These are phyloP conservation scores for Hymenochirus boettgeri DNA, from an alignment of 2,113 vertebrate genomes.

Conservation along the genomic window DNA sequence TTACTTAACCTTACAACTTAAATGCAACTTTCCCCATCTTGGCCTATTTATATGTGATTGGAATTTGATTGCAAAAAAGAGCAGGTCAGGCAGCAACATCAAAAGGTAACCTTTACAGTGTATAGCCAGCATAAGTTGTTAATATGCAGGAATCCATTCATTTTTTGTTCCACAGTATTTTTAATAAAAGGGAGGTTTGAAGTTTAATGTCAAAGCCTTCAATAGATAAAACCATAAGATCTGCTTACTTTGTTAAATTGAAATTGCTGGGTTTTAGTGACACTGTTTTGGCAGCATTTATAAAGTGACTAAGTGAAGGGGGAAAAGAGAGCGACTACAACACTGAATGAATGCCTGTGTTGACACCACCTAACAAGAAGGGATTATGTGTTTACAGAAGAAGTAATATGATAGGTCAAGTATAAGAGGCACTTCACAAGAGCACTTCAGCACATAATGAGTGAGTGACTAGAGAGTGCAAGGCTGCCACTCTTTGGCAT, in stretches of 20 bases:
- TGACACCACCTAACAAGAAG: constrained; percentile 93
- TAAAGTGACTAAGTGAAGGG: constrained; percentile 61
- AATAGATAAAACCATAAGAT: constrained; percentile 53
- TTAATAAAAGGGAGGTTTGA: too few species aligned
- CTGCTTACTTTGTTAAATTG: constrained; percentile 81
- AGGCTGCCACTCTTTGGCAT: constrained; percentile 83
- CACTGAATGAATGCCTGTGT: constrained; percentile 79
- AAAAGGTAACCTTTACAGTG: too few species aligned
- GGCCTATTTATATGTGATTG: too few species aligned
- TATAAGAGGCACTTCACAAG: constrained; percentile 83
- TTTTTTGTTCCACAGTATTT: too few species aligned
- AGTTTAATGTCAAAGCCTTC: too few species aligned
- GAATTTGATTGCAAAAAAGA: too few species aligned
- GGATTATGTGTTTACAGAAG: constrained; percentile 97
- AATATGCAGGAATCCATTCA: too few species aligned
- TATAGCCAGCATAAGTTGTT: too few species aligned
- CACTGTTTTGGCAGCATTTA: constrained; percentile 79
- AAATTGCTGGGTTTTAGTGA: constrained; percentile 78
- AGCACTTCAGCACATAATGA: constrained; percentile 88
- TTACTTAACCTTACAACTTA: too few species aligned
- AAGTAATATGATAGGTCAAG: constrained; percentile 94
- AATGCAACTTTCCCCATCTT: too few species aligned
- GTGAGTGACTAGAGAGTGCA: constrained; percentile 86
- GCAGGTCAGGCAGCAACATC: too few species aligned
- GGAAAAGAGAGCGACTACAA: constrained; percentile 61